phyloP scores from a whole-genome alignment of 2,113 vertebrate genomes.

The Daubentonia madagascariensis region DNA sequence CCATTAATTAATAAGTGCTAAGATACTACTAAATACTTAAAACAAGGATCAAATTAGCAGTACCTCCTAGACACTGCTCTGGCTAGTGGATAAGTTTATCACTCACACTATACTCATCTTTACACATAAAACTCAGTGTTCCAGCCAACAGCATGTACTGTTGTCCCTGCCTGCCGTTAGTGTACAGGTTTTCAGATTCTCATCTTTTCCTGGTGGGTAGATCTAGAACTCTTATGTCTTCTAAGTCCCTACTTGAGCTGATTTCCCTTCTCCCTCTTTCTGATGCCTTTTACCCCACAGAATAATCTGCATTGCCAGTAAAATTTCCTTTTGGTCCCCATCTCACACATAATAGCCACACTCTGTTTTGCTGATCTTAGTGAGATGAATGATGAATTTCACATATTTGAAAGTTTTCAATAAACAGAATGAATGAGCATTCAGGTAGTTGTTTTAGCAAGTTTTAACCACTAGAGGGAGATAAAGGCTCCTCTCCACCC shows the following conservation, averaged over 20 bases:
- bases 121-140: background rate
- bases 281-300: background rate
- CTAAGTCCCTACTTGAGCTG: background rate
- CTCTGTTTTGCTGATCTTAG: background rate
- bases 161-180: background rate
- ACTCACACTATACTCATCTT: background rate
- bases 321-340: background rate
- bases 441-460: background rate
- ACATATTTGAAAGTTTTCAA: background rate
- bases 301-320: background rate
- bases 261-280: background rate
- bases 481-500: background rate
- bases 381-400: background rate
- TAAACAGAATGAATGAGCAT: background rate
- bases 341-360: background rate
- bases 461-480: conserved; percentile 16
- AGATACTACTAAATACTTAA: conserved; percentile 56
- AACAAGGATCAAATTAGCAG: conserved; percentile 52
- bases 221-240: background rate
- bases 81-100: background rate
- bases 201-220: background rate
- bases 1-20: conserved; percentile 59
- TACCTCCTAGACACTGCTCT: background rate
- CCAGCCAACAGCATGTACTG: background rate
- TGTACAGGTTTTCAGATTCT: background rate